Evolutionary conservation across 2,113 vertebrate genomes (phyloP), one percentile per base, ranked within the genome.

Genomic region (Oncorhynchus keta): DNA sequence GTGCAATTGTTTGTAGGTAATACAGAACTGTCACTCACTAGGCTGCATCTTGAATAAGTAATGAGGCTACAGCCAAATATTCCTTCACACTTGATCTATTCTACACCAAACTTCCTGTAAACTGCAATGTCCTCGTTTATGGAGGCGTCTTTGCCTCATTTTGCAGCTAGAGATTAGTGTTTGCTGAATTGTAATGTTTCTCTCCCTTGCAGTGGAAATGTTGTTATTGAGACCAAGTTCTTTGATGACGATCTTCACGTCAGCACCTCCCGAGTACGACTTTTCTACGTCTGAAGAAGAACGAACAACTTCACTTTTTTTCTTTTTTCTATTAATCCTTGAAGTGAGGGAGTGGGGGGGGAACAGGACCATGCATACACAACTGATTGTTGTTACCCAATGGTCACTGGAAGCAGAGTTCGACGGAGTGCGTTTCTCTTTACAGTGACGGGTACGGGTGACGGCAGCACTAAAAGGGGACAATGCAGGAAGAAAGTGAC

Each of bases 171-270:
- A 35, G 14, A 18, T 39, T 14, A 67, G 20, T 5, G 13, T 16
- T 18, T 68, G 28, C 5, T 67, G 11, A 32, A 6, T 32, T 20
- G 18, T n/a, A 39, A 30, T 35, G 66, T 3, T 22, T 48, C 11
- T 79, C 73, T 88, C 55, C 83, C 62, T 85, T 85, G 2, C 92
- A 99, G 98, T 70, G 98, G 98, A 74, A 99, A 99, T 67, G 97
- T 99, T 84, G 95, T 99, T 90, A 99, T 99, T 94, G 98, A 99
- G 93, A 99, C 98, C 76, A 99, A 99, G 92, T 99, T 99, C 94
- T 99, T 92, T 76, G 98, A 99, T 16, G 96, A 97, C 4, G 95
- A 99, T 45, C 97, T 99, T 88, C 97, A 99, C 0, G 98, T 99
- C 91, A 99, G 98, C 95, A 99, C 98, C 81, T 99, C 98, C 84